Percentiles rank a stretch among this genome's conserved stretches.
Conservation (phyloP, 2,797 vertebrate genomes). For the Thripadectes ignobilis region DNA sequence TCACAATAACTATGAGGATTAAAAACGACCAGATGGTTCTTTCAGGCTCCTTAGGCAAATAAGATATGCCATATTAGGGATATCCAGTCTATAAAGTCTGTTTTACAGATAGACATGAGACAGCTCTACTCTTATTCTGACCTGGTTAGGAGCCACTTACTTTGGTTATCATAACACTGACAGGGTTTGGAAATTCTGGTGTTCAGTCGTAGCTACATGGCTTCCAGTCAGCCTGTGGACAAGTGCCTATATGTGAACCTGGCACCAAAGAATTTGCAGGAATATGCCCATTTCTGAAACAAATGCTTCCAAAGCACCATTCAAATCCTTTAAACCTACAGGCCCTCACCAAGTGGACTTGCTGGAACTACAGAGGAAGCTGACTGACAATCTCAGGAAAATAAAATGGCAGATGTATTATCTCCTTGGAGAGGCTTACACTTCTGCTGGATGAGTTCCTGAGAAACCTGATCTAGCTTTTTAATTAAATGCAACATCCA, state of each 20-base stretch:
- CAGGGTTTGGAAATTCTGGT: not conserved
- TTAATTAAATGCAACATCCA: not conserved
- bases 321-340: not conserved
- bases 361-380: not conserved
- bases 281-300: not conserved
- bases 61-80: not conserved
- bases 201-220: not conserved
- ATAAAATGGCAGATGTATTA: not conserved
- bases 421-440: not conserved
- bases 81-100: not conserved
- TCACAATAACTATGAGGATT: slow-evolving; percentile 30
- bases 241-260: not conserved
- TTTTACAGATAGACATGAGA: not conserved
- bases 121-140: not conserved
- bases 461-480: not conserved
- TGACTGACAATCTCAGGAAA: not conserved
- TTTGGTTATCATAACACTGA: not conserved
- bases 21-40: slow-evolving; percentile 34
- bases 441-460: not conserved
- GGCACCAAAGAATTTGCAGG: not conserved
- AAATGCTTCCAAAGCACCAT: not conserved
- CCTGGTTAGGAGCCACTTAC: not conserved
- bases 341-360: not conserved
- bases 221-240: not conserved
- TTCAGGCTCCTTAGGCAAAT: slow-evolving; percentile 24